phyloP scores from a whole-genome alignment of 2,797 vertebrate species.

The Leuciscus waleckii region DNA sequence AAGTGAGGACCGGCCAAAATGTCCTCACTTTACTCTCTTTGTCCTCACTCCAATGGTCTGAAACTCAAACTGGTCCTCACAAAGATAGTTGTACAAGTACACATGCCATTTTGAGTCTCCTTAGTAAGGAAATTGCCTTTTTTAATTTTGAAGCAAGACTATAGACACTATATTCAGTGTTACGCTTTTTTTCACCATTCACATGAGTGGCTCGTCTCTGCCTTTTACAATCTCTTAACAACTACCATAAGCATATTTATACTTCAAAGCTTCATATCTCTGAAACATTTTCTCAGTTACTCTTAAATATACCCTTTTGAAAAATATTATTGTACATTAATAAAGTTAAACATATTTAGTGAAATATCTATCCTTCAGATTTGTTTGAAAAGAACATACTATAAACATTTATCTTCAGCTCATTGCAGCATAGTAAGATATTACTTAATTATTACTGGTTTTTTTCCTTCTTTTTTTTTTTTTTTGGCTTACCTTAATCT shows the following conservation, averaged over 20 bases:
- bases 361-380: background rate
- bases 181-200: too few species aligned
- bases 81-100: too few species aligned
- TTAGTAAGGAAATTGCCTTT: background rate
- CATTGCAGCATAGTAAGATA: background rate
- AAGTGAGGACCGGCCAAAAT: too few species aligned
- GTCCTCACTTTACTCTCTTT: too few species aligned
- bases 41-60: too few species aligned
- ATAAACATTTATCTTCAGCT: background rate
- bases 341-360: background rate
- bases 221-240: background rate
- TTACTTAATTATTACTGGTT: background rate
- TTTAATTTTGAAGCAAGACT: constrained; percentile 5
- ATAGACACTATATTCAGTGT: background rate
- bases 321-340: background rate
- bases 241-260: background rate
- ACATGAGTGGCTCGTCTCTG: background rate
- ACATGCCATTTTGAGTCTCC: background rate
- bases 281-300: background rate
- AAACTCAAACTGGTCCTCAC: too few species aligned
- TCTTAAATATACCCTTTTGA: background rate
- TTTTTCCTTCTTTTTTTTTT: background rate
- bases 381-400: background rate
- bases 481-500: constrained; percentile 13
- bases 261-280: background rate